Evolutionary conservation across 1,140 invertebrate genomes (phyloP).

Genomic region (Bradysia coprophila): DNA sequence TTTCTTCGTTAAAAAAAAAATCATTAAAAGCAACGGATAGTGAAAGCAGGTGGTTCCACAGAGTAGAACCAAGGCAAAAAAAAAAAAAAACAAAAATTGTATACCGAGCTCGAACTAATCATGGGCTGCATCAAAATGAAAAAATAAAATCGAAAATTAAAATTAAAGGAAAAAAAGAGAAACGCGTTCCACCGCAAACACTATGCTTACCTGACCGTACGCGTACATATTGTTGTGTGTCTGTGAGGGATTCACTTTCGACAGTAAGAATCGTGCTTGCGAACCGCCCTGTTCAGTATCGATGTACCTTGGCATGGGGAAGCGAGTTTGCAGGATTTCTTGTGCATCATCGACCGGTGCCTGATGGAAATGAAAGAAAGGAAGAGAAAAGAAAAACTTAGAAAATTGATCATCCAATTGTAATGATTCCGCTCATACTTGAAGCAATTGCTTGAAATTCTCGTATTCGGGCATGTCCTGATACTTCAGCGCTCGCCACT

Average conservation of each 20-base stretch:
- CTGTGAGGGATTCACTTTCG: conserved; percentile 98
- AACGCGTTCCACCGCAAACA: background rate
- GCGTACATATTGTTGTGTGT: conserved; percentile 99
- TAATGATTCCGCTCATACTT: conserved; percentile 18
- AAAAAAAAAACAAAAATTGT: conserved; percentile 2
- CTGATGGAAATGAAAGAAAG: background rate
- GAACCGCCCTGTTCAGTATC: conserved; percentile 97
- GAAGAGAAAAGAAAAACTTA: background rate
- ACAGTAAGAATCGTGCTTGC: conserved; percentile 92
- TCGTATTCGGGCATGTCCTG: conserved; percentile 95
- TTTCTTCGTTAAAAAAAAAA: too few species aligned
- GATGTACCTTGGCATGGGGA: conserved; percentile 97
- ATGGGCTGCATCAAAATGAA: background rate
- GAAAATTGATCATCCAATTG: background rate
- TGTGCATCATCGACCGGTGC: conserved; percentile 95
- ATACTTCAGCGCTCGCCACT: conserved; percentile 88
- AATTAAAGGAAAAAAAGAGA: background rate
- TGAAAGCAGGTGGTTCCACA: too few species aligned
- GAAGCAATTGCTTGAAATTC: conserved; percentile 89
- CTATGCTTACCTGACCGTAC: conserved; percentile 59
- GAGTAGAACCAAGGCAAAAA: too few species aligned
- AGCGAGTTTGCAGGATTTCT: conserved; percentile 85
- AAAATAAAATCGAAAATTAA: conserved; percentile 2
- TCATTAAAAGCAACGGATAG: too few species aligned
- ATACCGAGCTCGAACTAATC: background rate